Evolutionary conservation across 2,113 vertebrate genomes (phyloP), one percentile per base, ranked within the genome.

Genomic region (Pygathrix nemaeus): DNA sequence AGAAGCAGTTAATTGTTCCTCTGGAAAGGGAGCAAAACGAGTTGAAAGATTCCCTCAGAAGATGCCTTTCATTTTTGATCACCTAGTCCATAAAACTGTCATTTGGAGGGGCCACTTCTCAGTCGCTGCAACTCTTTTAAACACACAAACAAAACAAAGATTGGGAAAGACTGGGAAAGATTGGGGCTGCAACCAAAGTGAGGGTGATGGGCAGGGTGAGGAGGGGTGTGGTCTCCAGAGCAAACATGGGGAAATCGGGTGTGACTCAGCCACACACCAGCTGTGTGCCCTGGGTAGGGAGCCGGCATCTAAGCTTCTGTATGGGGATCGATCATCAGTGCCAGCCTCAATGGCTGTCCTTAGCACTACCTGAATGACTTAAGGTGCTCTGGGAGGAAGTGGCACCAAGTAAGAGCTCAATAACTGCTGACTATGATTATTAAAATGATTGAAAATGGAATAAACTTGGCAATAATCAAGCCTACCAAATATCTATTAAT

Each of bases 1-100:
- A 75, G n/a, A 81, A 97, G 82, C 45, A 85, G 70, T 70, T 90
- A n/a, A 91, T 86, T 30, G 81, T 59, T 70, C n/a, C 78, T 91
- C 23, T 23, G 40, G 70, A 91, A n/a, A 96, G 45, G 23, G 52
- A 90, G 35, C 68, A 50, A 25, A 90, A 73, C 16, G 27, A 61
- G 30, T 30, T 64, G 8, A 78, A 92, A 12, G 40, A 91, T 90
- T 81, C 85, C 82, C 91, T 88, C 32, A 21, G 76, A 90, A 92
- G 30, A 61, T 43, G 57, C 48, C 55, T 85, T 85, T 91, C 52
- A 30, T 64, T 89, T 93, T 57, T 75, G 73, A n/a, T 75, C 86
- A 70, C 52, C 68, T 78, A 17, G 40, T 59, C 66, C 55, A 91
- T 57, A 93, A 90, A 94, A 79, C 59, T 21, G 55, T 38, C 8